Evolutionary conservation across 1,140 invertebrate species (phyloP).

Genomic region (Ips nitidus): DNA sequence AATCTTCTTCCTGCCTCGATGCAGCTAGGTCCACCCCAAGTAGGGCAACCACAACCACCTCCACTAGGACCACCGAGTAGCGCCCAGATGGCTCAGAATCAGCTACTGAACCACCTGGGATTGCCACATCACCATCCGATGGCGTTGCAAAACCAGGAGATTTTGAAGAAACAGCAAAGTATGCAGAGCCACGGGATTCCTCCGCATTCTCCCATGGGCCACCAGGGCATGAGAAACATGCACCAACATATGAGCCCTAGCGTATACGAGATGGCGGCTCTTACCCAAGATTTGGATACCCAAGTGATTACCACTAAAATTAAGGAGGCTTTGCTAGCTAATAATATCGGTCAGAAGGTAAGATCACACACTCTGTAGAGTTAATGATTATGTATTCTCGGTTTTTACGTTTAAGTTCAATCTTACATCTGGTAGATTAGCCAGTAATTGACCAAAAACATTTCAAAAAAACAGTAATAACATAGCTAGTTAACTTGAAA

Average conservation of each 20-base stretch:
- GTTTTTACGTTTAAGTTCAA: no score
- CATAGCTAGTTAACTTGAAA: no score
- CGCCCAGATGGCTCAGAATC: conserved; percentile 26
- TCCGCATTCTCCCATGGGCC: conserved; percentile 60
- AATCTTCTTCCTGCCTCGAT: conserved; percentile 54
- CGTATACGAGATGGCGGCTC: conserved; percentile 94
- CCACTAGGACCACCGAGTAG: conserved; percentile 56
- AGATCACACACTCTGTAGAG: conserved; percentile 31
- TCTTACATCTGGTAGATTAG: no score
- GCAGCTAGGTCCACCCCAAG: conserved; percentile 56
- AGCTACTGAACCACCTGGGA: conserved; percentile 62
- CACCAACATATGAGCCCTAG: conserved; percentile 82
- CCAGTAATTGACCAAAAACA: no score
- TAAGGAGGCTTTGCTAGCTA: conserved; percentile 93
- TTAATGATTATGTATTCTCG: background rate
- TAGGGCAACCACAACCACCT: conserved; percentile 50
- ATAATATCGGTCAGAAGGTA: conserved; percentile 96
- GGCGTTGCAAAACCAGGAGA: conserved; percentile 57
- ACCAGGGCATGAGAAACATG: conserved; percentile 66
- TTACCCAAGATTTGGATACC: conserved; percentile 95
- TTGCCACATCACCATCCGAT: conserved; percentile 66
- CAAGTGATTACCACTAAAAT: conserved; percentile 96
- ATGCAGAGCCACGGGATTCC: conserved; percentile 55
- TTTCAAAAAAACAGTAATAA: no score
- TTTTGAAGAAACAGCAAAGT: conserved; percentile 58